Evolutionary conservation across 2,113 vertebrate species (phyloP).

Genomic region (Murina feae): DNA sequence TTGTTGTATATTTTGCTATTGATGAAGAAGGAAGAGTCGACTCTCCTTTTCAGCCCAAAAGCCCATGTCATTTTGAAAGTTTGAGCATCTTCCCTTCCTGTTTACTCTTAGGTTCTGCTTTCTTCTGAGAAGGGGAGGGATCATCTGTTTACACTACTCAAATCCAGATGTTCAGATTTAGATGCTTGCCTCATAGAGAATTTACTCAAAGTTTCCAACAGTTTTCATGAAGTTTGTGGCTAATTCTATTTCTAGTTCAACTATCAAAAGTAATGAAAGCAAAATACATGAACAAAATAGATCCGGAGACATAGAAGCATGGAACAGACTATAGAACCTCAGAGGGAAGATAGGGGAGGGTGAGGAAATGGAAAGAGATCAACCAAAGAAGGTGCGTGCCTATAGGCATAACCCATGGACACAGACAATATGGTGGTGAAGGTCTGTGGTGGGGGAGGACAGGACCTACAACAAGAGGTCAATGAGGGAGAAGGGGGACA

Average conservation of each 20-base stretch:
- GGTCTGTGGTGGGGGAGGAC: no score
- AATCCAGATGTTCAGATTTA: neutral
- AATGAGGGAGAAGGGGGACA: no score
- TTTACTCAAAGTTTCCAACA: neutral
- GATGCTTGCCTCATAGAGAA: neutral
- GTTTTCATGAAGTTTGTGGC: neutral
- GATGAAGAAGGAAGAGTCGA: neutral
- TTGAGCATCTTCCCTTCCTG: neutral
- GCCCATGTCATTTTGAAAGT: neutral
- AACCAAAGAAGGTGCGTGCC: no score
- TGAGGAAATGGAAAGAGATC: no score
- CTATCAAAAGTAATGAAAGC: neutral
- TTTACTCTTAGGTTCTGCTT: neutral
- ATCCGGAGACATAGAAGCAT: no score
- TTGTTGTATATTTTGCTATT: neutral
- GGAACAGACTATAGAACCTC: no score
- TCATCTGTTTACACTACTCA: neutral
- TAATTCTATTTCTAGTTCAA: neutral
- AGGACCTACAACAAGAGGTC: no score
- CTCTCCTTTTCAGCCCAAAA: neutral
- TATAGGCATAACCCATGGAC: no score
- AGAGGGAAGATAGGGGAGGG: no score
- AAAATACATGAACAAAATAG: no score
- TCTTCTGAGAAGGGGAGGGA: neutral
- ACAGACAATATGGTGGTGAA: no score